These are phyloP conservation scores for Lutjanus argentimaculatus DNA, from an alignment of 2,797 vertebrate genomes.

Conservation along the genomic window DNA sequence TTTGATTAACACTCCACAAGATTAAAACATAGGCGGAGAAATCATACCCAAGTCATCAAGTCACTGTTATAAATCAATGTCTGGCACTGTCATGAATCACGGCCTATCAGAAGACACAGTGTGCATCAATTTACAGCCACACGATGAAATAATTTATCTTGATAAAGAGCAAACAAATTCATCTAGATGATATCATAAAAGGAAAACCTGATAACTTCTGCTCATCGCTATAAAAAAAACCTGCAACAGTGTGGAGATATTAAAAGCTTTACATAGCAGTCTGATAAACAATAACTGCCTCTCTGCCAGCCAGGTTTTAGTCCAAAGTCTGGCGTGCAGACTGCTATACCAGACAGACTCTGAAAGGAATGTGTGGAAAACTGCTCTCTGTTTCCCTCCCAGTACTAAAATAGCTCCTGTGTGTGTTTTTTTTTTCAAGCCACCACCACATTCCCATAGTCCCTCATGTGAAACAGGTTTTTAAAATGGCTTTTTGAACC, in stretches of 20 bases:
- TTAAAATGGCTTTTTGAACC: constrained; percentile 66
- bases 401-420: constrained; percentile 79
- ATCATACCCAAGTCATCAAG: constrained; percentile 17
- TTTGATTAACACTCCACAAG: constrained; percentile 6
- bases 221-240: constrained; percentile 29
- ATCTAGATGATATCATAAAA: not conserved
- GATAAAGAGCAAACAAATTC: constrained; percentile 13
- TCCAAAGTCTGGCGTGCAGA: constrained; percentile 55
- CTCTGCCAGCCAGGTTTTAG: constrained; percentile 39
- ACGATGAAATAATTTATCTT: constrained; percentile 23
- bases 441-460: constrained; percentile 75
- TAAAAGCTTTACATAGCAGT: constrained; percentile 33
- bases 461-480: constrained; percentile 68
- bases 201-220: constrained; percentile 17
- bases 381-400: constrained; percentile 75
- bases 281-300: constrained; percentile 43
- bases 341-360: constrained; percentile 59
- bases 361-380: constrained; percentile 83
- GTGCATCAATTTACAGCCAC: not conserved
- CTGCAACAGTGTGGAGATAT: constrained; percentile 9
- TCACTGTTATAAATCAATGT: constrained; percentile 34
- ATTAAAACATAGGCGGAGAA: constrained; percentile 10
- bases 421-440: constrained; percentile 64
- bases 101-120: not conserved
- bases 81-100: constrained; percentile 26